Evolutionary conservation across 2,797 vertebrate genomes (phyloP).

Genomic region (Amblyraja radiata): DNA sequence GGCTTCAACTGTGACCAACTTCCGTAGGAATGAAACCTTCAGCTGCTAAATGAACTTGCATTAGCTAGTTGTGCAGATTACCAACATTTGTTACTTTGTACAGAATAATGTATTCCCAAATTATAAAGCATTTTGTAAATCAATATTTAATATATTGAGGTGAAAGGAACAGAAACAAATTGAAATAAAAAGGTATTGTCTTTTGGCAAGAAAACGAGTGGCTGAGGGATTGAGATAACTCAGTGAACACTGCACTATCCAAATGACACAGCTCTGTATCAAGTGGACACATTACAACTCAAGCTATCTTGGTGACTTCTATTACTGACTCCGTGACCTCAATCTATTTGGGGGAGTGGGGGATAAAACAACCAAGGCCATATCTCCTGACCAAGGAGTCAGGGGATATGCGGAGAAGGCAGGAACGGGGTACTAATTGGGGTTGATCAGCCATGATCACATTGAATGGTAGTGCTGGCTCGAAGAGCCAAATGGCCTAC

Average conservation of each 20-base stretch:
- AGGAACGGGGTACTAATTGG: too few relatives aligned
- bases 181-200: neutral
- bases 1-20: neutral
- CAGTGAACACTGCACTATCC: too few relatives aligned
- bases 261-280: neutral
- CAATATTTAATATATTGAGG: neutral
- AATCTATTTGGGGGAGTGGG: neutral
- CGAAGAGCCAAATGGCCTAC: too few relatives aligned
- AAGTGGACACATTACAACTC: neutral
- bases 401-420: too few relatives aligned
- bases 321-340: neutral
- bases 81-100: neutral
- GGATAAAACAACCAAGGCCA: neutral
- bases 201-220: neutral
- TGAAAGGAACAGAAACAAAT: neutral
- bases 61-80: neutral
- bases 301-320: too few relatives aligned
- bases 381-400: too few relatives aligned
- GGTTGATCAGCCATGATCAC: too few relatives aligned
- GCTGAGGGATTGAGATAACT: neutral
- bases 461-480: too few relatives aligned
- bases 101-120: neutral
- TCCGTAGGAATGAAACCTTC: neutral
- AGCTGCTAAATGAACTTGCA: neutral
- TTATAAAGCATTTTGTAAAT: neutral